Evolutionary conservation across 2,113 vertebrate species (phyloP).

Genomic region (Tylochromis polylepis): DNA sequence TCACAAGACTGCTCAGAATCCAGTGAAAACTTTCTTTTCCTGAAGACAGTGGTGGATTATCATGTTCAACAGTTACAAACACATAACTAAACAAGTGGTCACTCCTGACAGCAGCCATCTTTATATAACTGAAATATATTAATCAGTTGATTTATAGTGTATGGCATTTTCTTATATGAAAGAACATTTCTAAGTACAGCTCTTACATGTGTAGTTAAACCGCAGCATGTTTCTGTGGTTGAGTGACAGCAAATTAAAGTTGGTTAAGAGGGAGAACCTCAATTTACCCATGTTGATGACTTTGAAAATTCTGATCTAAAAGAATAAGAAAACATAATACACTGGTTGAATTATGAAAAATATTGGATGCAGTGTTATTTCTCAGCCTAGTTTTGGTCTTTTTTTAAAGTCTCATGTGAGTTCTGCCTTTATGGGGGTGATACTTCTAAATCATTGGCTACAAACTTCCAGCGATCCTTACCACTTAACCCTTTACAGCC

Average conservation of each 20-base stretch:
- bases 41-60: neutral
- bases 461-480: neutral
- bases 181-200: neutral
- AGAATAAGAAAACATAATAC: neutral
- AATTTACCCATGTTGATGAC: neutral
- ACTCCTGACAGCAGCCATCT: neutral
- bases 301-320: neutral
- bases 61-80: neutral
- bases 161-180: neutral
- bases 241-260: neutral
- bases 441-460: neutral
- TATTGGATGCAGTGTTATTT: neutral
- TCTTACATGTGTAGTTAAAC: neutral
- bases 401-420: neutral
- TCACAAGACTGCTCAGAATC: neutral
- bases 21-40: neutral
- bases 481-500: neutral
- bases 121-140: neutral
- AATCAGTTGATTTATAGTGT: neutral
- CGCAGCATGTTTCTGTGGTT: neutral
- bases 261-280: neutral
- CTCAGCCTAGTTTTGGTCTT: neutral
- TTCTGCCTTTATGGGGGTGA: neutral
- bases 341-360: neutral
- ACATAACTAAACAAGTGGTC: neutral